Evolutionary conservation across 2,888 invertebrate species (phyloP).

Genomic region (Nipponacmea schrenckii): DNA sequence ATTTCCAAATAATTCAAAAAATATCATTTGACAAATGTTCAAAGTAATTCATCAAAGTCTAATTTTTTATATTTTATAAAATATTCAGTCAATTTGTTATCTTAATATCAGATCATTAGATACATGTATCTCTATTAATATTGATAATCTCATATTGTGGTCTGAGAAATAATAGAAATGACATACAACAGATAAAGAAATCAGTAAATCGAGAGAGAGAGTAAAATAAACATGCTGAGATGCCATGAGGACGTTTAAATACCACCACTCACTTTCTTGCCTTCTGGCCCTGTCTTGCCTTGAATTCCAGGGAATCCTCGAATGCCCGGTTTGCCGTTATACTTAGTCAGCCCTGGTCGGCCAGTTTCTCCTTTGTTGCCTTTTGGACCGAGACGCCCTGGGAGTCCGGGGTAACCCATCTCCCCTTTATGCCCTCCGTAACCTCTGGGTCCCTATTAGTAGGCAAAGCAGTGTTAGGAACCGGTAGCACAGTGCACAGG

Average conservation of each 20-base stretch:
- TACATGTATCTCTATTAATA: no score
- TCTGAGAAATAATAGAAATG: no score
- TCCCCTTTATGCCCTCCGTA: slow-evolving; percentile 28
- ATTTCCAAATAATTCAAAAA: no score
- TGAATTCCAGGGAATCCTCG: slow-evolving; percentile 21
- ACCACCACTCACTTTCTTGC: slow-evolving; percentile 35
- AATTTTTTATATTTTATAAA: no score
- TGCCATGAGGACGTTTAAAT: slow-evolving; percentile 14
- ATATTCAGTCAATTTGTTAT: no score
- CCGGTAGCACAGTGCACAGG: slow-evolving; percentile 5
- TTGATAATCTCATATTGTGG: no score
- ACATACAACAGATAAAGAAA: no score
- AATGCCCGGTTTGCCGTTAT: slow-evolving; percentile 23
- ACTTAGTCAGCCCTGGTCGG: slow-evolving; percentile 82
- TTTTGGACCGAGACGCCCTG: slow-evolving; percentile 38
- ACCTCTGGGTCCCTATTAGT: slow-evolving; percentile 32
- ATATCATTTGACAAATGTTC: no score
- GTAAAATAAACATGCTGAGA: not conserved
- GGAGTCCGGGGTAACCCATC: slow-evolving; percentile 35
- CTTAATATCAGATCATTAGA: no score
- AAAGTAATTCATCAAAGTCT: no score
- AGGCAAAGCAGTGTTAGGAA: slow-evolving; percentile 14
- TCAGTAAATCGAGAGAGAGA: no score
- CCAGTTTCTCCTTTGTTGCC: slow-evolving; percentile 48
- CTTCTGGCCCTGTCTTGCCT: slow-evolving; percentile 29